phyloP scores from a whole-genome alignment of 2,797 vertebrate genomes.

The Muraenolepis orangiensis region DNA sequence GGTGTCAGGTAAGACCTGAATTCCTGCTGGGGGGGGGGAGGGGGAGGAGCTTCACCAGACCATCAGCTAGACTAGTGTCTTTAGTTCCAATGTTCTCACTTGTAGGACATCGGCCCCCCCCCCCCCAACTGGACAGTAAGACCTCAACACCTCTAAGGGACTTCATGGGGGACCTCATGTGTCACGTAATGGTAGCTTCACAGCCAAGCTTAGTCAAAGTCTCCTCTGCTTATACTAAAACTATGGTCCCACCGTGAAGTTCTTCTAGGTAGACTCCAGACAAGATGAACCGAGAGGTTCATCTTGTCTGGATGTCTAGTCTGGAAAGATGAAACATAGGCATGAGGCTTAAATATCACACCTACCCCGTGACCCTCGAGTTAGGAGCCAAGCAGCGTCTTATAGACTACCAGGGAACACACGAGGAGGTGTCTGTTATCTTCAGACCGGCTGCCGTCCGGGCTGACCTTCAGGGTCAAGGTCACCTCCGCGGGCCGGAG shows the following conservation, averaged over 20 bases:
- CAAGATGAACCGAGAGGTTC: neutral
- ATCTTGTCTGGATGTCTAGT: no score
- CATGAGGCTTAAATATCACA: no score
- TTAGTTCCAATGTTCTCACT: neutral
- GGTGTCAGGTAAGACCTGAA: conserved; percentile 85
- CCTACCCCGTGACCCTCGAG: no score
- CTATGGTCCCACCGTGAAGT: neutral
- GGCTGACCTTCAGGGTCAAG: neutral
- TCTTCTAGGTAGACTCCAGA: neutral
- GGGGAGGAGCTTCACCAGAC: no score
- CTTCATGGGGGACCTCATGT: neutral
- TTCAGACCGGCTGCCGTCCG: neutral
- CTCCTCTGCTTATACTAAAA: neutral
- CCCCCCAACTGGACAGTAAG: no score
- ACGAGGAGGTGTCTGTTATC: neutral
- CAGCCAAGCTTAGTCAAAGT: no score
- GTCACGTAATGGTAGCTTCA: no score
- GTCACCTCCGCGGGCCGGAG: neutral
- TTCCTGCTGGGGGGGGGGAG: no score
- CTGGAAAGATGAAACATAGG: no score
- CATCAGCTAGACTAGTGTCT: neutral
- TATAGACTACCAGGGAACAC: neutral
- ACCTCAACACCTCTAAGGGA: neutral
- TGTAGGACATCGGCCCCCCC: neutral
- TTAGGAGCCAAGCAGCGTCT: neutral